These are phyloP conservation scores for Cartodere bifasciata DNA, from an alignment of 2,888 invertebrate genomes.

Conservation along the genomic window DNA sequence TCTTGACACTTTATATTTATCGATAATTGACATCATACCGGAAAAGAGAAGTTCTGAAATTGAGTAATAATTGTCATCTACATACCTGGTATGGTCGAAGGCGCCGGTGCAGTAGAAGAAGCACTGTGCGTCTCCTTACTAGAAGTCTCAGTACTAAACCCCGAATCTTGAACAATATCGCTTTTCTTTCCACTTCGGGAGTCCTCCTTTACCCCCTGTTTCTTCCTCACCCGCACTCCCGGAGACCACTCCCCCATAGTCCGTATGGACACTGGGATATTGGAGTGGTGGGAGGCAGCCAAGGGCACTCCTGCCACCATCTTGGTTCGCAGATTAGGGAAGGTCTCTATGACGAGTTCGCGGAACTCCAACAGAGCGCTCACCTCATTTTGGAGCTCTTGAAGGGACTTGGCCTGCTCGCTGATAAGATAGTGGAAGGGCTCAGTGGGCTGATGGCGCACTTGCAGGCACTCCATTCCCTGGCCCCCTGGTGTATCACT, in stretches of 20 bases:
- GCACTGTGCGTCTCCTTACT: slow-evolving; percentile 67
- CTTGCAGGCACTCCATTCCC: slow-evolving; percentile 73
- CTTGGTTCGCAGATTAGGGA: slow-evolving; percentile 81
- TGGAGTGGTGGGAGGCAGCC: slow-evolving; percentile 36
- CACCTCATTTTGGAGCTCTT: slow-evolving; percentile 83
- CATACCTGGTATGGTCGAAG: slow-evolving; percentile 31
- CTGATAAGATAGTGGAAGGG: slow-evolving; percentile 73
- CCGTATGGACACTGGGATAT: slow-evolving; percentile 39
- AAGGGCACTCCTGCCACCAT: slow-evolving; percentile 51
- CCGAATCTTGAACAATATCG: slow-evolving; percentile 64
- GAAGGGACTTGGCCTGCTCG: slow-evolving; percentile 81
- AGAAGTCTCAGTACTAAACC: slow-evolving; percentile 82
- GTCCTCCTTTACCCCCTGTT: slow-evolving; percentile 28
- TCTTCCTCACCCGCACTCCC: slow-evolving; percentile 57
- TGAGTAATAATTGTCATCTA: too few species aligned
- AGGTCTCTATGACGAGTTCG: slow-evolving; percentile 88
- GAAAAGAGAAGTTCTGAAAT: too few species aligned
- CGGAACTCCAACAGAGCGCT: slow-evolving; percentile 82
- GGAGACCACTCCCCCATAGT: slow-evolving; percentile 65
- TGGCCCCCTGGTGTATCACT: slow-evolving; percentile 41
- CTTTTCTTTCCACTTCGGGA: slow-evolving; percentile 36
- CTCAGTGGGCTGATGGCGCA: slow-evolving; percentile 54
- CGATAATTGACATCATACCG: too few species aligned
- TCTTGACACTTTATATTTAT: too few species aligned
- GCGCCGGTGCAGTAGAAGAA: slow-evolving; percentile 47